A percentile compares a stretch with the other conserved stretches of the same genome.
Conservation (phyloP, 2,888 invertebrate genomes). For the Heliconius erato region DNA sequence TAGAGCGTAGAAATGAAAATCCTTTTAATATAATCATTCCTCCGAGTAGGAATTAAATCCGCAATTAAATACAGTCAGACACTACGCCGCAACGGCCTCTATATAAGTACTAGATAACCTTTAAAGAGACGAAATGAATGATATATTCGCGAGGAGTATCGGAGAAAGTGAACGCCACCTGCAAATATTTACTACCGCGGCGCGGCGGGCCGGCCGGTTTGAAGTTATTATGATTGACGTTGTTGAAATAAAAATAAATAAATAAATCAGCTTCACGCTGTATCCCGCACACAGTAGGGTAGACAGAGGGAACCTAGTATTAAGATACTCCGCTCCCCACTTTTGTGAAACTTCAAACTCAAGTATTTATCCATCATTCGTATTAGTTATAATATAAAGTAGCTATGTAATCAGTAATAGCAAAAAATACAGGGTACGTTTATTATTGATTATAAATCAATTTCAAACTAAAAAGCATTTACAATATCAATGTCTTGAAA, state of each 20-base stretch:
- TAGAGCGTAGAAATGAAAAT: no score
- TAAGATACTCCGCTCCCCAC: no score
- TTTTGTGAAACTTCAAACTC: no score
- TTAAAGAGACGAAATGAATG: conserved; percentile 9
- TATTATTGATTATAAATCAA: background rate
- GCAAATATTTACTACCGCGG: conserved; percentile 51
- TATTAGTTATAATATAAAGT: background rate
- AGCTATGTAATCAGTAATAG: background rate
- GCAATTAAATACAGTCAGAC: background rate
- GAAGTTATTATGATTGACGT: background rate
- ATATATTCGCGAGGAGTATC: conserved; percentile 41
- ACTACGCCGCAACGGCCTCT: background rate
- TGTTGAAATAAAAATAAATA: no score
- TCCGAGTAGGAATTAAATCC: background rate
- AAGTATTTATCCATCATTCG: no score
- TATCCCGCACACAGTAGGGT: no score
- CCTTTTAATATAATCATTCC: no score
- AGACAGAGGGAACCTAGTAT: no score
- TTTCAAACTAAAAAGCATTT: background rate
- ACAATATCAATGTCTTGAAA: no score
- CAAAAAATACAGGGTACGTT: background rate
- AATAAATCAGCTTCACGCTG: no score
- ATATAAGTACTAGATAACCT: conserved; percentile 6
- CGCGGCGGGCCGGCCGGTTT: conserved; percentile 21
- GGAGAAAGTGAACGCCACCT: conserved; percentile 55